phyloP scores from a whole-genome alignment of 2,113 vertebrate genomes.

The Caloenas nicobarica region DNA sequence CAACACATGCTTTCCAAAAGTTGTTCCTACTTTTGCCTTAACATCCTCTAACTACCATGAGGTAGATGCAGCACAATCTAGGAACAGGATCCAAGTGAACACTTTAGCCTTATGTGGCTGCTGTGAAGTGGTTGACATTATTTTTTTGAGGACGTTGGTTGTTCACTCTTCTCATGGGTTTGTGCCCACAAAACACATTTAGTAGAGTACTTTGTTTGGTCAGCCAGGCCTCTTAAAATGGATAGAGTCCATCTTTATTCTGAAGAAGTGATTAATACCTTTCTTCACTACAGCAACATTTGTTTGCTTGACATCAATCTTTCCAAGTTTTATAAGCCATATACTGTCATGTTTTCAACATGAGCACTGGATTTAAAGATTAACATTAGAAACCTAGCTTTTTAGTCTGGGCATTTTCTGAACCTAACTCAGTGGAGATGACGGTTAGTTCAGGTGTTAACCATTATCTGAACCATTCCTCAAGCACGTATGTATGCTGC shows the following conservation, averaged over 20 bases:
- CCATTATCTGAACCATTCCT: neutral
- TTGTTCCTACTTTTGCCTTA: neutral
- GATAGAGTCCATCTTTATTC: neutral
- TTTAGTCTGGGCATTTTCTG: neutral
- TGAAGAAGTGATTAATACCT: neutral
- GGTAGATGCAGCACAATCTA: neutral
- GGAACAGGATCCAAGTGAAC: neutral
- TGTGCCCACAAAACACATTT: neutral
- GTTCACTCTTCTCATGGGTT: neutral
- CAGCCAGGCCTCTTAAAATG: neutral
- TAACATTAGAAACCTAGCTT: neutral
- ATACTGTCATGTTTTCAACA: neutral
- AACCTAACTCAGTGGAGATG: neutral
- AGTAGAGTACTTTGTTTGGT: neutral
- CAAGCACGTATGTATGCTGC: neutral
- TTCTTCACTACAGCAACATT: neutral
- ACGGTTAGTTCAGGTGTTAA: neutral
- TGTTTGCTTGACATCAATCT: neutral
- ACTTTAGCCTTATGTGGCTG: neutral
- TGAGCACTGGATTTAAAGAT: neutral
- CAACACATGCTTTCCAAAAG: neutral
- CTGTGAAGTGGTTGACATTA: neutral
- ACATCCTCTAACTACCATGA: neutral
- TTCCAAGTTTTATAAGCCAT: neutral
- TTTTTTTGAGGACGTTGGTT: neutral